Base-by-base conservation (phyloP, 1,140 invertebrate species). In the Vollenhovia emeryi region DNA sequence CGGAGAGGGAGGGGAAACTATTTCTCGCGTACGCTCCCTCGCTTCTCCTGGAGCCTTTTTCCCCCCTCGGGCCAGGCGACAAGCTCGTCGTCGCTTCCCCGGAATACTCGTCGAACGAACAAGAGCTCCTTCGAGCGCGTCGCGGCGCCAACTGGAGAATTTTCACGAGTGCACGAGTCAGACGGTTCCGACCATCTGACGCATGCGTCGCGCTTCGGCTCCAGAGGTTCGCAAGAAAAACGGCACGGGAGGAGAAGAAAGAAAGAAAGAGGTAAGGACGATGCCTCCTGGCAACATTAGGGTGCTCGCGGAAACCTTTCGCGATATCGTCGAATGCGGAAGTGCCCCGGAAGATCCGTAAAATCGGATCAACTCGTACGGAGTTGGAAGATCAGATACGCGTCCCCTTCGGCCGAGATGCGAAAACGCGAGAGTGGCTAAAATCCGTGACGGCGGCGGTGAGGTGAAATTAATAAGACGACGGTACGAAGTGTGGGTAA, bases 111-210 rank as follows among this genome's bases (percentile, higher is more conserved):
- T 27, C 66, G 2, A 45, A 36, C 45, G 45, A 50, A 71, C 57
- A 0, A 55, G 1, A 50, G 13, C 7, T 24, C 62, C 45, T 85
- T 89, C 62, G 87, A 82, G 68, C 88, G 88, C 75, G 88, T 90
- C 88, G 87, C 88, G 79, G 84, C 85, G 88, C 88, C 11, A 73
- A 90, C 88, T 90, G 88, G 50, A 87, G 87, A 86, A 78, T 87
- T 85, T 84, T 64, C 71, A 45, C 84, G 84, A 71, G 73, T 74
- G 48, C 76, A 78, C 55, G 75, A 60, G 74, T 87, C 68, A 27
- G 7, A 57, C 40, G 78, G 52, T 50, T 40, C 27, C 45, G 21
- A 50, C 6, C 13, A 27, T 24, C 27, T 59, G 74, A 89, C 88
- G 88, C 89, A 89, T 89, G 88, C 89, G 74, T 75, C 57, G 43